A percentile compares a stretch with the other conserved stretches of the same genome.
Evolutionary conservation across 2,797 vertebrate species (phyloP).

Genomic region (Ctenochaetus hawaiiensis): DNA sequence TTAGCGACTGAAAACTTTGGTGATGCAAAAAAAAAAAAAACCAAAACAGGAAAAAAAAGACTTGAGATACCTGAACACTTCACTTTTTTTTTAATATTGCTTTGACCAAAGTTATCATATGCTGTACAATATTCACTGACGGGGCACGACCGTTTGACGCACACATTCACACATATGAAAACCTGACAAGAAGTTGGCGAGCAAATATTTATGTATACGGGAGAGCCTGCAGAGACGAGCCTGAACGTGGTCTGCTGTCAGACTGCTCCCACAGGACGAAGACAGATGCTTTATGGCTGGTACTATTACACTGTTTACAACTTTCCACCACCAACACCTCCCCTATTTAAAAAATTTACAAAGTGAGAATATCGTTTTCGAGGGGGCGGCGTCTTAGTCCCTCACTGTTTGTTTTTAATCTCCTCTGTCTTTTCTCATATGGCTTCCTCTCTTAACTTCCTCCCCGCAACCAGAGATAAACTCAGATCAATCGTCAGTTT

Average conservation of each 20-base stretch:
- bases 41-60: conserved; percentile 29
- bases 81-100: conserved; percentile 75
- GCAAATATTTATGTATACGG: conserved; percentile 61
- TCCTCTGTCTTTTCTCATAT: conserved; percentile 34
- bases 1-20: conserved; percentile 74
- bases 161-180: conserved; percentile 52
- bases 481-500: conserved; percentile 53
- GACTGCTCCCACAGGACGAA: conserved; percentile 50
- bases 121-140: conserved; percentile 75
- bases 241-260: conserved; percentile 23
- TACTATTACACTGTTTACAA: conserved; percentile 67
- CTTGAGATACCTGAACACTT: conserved; percentile 70
- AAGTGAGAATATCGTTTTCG: conserved; percentile 49
- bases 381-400: conserved; percentile 15
- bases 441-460: conserved; percentile 58
- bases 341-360: conserved; percentile 57
- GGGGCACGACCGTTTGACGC: conserved; percentile 55
- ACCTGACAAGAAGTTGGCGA: conserved; percentile 63
- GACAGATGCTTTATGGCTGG: conserved; percentile 64
- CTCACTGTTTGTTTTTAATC: conserved; percentile 32
- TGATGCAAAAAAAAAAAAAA: conserved; percentile 44
- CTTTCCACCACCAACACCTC: conserved; percentile 31
- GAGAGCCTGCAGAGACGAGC: conserved; percentile 45
- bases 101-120: conserved; percentile 73
- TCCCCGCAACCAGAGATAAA: conserved; percentile 59